Evolutionary conservation across 2,113 vertebrate genomes (phyloP), one percentile per base, ranked within the genome.

Genomic region (Nothoprocta pentlandii): DNA sequence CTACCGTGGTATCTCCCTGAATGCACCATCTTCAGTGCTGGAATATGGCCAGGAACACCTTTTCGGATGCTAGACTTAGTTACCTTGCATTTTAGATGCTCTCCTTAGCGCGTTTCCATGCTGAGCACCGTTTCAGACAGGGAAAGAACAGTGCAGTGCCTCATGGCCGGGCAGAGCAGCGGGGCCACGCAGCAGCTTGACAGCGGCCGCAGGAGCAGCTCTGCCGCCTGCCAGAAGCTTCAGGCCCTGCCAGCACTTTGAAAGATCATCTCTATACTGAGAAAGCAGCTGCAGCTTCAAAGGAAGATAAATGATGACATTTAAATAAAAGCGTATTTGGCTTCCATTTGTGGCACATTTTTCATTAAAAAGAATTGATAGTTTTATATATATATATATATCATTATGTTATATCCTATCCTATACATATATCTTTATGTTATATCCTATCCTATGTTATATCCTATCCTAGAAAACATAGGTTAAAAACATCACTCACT

Each of bases 291-390:
- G 26, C 78, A 71, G 47, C 6, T 80, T 93, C 81, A 90, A 95
- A 90, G 62, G 92, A 89, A 94, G 79, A 78, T 74, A 53, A 21
- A 42, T 74, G 69, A 92, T 86, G 80, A 82, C 67, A 73, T 86
- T 77, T 83, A 73, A 87, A 87, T 79, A 71, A 81, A 83, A 95
- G 58, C 5, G 3, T 14, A 49, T 59, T 76, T 90, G 77, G 17
- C 30, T 84, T 88, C 44, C 30, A 68, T 80, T 83, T 81, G 9
- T 16, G 53, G 46, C 4, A 28, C 6, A 34, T 75, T 68, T 80
- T 68, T 78, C 79, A 90, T 70, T 75, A 56, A 85, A 61, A 88
- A 44, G 36, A 90, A 25, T 14, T 77, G 73, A 74, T 32, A n/a
- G 44, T 61, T 34, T 21, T 75, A 12, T 39, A 47, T 6, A 69